A percentile compares a stretch with the other conserved stretches of the same genome.
These are phyloP conservation scores for Eurytoma californica DNA, from an alignment of 2,888 invertebrate genomes.

Conservation along the genomic window DNA sequence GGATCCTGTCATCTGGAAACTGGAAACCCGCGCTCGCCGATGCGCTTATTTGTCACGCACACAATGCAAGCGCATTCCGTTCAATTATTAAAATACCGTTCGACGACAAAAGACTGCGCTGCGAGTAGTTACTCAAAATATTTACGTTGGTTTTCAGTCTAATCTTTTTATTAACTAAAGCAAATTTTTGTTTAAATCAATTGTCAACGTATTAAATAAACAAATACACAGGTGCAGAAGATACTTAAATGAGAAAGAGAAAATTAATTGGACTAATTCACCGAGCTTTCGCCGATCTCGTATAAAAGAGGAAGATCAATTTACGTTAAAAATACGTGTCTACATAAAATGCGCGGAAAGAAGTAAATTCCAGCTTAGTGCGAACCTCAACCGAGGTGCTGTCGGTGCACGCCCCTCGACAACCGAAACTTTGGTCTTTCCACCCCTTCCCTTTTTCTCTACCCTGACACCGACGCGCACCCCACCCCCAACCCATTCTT, in stretches of 20 bases:
- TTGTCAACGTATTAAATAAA: too few species aligned
- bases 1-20: constrained; percentile 47
- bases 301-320: background rate
- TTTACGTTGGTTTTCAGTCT: background rate
- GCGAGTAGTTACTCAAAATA: constrained; percentile 17
- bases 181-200: too few species aligned
- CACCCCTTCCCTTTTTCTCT: constrained; percentile 12
- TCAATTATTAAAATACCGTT: constrained; percentile 47
- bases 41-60: constrained; percentile 41
- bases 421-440: constrained; percentile 34
- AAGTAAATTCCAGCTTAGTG: constrained; percentile 18
- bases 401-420: constrained; percentile 1
- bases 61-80: constrained; percentile 33
- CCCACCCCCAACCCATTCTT: background rate
- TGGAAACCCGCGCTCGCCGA: constrained; percentile 46
- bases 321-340: constrained; percentile 13
- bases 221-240: too few species aligned
- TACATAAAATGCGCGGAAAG: constrained; percentile 9
- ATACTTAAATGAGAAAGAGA: background rate
- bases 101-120: constrained; percentile 12
- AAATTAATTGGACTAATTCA: too few species aligned
- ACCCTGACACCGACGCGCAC: background rate
- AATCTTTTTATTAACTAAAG: background rate
- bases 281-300: too few species aligned
- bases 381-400: constrained; percentile 24